These are phyloP conservation scores for Didymodactylos carnosus DNA, from an alignment of 2,888 invertebrate genomes.

Conservation along the genomic window DNA sequence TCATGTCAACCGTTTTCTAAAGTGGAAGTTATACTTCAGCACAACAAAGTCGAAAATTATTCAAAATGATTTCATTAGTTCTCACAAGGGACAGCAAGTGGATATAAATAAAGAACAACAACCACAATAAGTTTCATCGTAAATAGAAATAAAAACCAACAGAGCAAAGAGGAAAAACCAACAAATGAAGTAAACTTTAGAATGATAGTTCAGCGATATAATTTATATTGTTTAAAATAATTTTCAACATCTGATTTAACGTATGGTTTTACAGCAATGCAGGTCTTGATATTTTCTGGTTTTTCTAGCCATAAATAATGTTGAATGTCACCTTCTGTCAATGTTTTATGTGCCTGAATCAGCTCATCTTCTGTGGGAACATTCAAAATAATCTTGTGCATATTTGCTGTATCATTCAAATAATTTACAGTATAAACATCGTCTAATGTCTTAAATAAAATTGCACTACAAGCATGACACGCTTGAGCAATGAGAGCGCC, in stretches of 20 bases:
- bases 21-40: too few species aligned
- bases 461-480: conserved; percentile 6
- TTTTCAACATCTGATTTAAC: conserved; percentile 60
- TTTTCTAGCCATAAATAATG: conserved; percentile 90
- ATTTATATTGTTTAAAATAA: conserved; percentile 53
- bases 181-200: too few species aligned
- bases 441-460: neutral
- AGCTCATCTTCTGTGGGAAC: conserved; percentile 35
- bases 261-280: conserved; percentile 76
- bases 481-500: conserved; percentile 14
- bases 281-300: conserved; percentile 84
- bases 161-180: too few species aligned
- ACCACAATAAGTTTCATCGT: too few species aligned
- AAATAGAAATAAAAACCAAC: too few species aligned
- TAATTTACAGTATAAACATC: conserved; percentile 2
- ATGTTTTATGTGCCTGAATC: conserved; percentile 45
- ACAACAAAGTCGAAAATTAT: too few species aligned
- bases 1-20: too few species aligned
- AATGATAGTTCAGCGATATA: conserved; percentile 1
- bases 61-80: too few species aligned
- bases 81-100: too few species aligned
- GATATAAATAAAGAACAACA: too few species aligned
- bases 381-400: conserved; percentile 11
- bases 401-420: conserved; percentile 3
- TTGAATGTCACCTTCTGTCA: conserved; percentile 52